Evolutionary conservation across 2,888 invertebrate species (phyloP), one percentile per base, ranked within the genome.

Genomic region (Amphipoea lucens): DNA sequence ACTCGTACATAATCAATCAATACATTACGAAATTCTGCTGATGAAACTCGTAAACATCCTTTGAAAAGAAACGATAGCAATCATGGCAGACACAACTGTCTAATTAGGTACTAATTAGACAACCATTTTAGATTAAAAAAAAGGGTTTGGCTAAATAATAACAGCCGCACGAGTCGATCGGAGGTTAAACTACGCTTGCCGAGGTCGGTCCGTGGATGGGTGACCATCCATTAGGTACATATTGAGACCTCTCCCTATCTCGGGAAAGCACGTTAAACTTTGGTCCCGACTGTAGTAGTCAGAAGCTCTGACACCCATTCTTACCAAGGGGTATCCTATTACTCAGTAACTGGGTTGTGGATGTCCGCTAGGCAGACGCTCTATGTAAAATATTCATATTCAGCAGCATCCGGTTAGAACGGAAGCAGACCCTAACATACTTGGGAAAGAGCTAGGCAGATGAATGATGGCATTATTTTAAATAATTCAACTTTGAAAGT

Each of bases 41-140:
- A 36, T 62, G 42, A 54, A 29, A 62, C 54, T 62, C 2, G 36
- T 65, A 69, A 69, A 86, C 65, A 86, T 82, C 82, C 54, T 86
- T 68, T 54, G 40, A 6, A 51, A 68, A 62, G 12, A 68, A 60
- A n/a, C 48, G 11, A 42, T 17, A 40, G 54, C 6, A 6, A 45
- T 54, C 6, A 54, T 54, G 2, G 40, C 29, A 29, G 36, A 74
- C 7, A 36, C 14, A 4, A 51, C 23, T 29, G 40, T 2, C 3
- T 2, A 63, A 63, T 23, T 36, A 17, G 11, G 14, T 17, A 45
- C 4, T 0, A 65, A 40, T 23, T 23, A 23, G 23, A 23, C 54
- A 54, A 54, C 23, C 2, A 51, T 17, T 20, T 51, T 17, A 51
- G 17, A 54, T 7, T 5, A 54, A 54, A 17, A 51, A 48, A 51